Evolutionary conservation across 92 coral and sea anemone genomes (phyloP).

Genomic region (Zoanthus gigantus): DNA sequence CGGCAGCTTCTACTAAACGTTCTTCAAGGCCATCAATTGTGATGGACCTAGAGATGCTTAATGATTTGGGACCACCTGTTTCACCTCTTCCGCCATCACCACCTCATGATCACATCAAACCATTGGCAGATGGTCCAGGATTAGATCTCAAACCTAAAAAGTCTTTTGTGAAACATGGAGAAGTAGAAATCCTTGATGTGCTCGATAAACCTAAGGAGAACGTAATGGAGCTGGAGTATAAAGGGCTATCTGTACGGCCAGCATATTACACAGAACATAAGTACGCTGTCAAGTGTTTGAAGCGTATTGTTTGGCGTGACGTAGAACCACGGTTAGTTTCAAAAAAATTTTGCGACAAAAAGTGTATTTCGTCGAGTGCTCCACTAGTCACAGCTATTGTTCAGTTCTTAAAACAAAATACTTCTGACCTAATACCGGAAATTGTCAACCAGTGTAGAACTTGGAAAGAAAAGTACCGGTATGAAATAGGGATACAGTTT

Average conservation of each 20-base stretch:
- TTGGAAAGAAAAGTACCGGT: slow-evolving; percentile 32
- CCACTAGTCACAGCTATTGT: slow-evolving; percentile 71
- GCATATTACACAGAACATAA: slow-evolving; percentile 41
- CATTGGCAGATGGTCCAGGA: too few species aligned
- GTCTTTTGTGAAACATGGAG: neutral
- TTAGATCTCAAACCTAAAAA: neutral
- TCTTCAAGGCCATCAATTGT: slow-evolving; percentile 12
- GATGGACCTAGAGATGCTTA: slow-evolving; percentile 6
- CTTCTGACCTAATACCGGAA: slow-evolving; percentile 58
- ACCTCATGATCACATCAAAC: slow-evolving; percentile 5
- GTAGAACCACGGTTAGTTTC: slow-evolving; percentile 49
- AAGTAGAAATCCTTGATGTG: neutral
- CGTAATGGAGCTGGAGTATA: neutral
- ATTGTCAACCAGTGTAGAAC: slow-evolving; percentile 49
- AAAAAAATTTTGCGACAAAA: slow-evolving; percentile 52
- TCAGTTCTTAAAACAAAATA: slow-evolving; percentile 47
- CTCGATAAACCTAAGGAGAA: neutral
- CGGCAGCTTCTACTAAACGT: neutral
- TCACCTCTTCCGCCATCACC: slow-evolving; percentile 51
- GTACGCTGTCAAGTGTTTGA: slow-evolving; percentile 60
- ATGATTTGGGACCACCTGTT: slow-evolving; percentile 25
- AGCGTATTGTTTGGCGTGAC: slow-evolving; percentile 43
- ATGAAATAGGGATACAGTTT: slow-evolving; percentile 13
- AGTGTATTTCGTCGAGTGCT: slow-evolving; percentile 61
- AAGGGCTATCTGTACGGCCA: slow-evolving; percentile 60